Evolutionary conservation across 2,888 invertebrate genomes (phyloP), one percentile per base, ranked within the genome.

Genomic region (Cylindroiulus punctatus): DNA sequence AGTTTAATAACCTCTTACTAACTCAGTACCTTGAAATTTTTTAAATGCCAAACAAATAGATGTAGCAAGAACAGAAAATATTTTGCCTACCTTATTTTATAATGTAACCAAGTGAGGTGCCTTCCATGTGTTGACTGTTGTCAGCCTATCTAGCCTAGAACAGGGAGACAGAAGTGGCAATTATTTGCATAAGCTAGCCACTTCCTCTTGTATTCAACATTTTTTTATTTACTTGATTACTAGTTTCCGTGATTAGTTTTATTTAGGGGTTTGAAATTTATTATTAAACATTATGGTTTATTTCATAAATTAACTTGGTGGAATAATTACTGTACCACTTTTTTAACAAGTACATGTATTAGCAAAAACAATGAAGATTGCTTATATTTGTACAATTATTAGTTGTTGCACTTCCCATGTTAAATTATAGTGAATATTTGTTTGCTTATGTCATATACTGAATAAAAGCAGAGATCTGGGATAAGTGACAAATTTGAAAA

Each of bases 41-140:
- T n/a, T 8, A 57, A 2, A 57, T 4, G n/a, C 4, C n/a, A 57
- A 22, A 57, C 2, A 57, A 57, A n/a, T 57, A 57, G 22, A 4
- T 57, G 4, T 57, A 22, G 22, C 14, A 8, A n/a, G 57, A 57
- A n/a, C 3, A 14, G n/a, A 14, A 19, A 57, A 19, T 57, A 57
- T 57, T 57, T 57, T 22, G 22, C n/a, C 22, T 57, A 57, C n/a
- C 22, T n/a, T 57, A 19, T 57, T 57, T 57, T 57, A 57, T 57
- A 57, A n/a, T n/a, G 2, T 14, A n/a, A 57, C 57, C 57, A 57
- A 57, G 22, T 57, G n/a, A n/a, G 57, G 57, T 57, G 57, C 57
- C 57, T 57, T 57, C 19, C 57, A 57, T 57, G n/a, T n/a, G 40
- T 57, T 57, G 57, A 57, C 57, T 57, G 2, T 57, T 57, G 57